Conservation (phyloP, 2,888 invertebrate species). For the Trisateles emortualis region DNA sequence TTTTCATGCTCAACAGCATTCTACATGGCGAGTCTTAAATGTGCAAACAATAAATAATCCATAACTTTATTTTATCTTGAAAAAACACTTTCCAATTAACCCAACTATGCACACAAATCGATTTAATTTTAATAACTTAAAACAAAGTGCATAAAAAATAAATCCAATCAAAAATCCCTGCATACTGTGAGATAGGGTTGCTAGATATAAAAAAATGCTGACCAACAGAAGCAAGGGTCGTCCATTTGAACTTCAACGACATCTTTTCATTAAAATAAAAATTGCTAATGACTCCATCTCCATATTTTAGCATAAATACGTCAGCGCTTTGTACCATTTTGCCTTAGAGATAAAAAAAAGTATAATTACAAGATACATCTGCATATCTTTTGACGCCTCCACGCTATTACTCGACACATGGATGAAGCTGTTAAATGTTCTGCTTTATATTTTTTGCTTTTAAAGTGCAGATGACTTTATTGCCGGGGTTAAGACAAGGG, state of each 20-base stretch:
- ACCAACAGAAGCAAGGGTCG: slow-evolving; percentile 62
- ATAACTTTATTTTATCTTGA: slow-evolving; percentile 12
- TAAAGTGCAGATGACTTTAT: slow-evolving; percentile 60
- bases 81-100: slow-evolving; percentile 30
- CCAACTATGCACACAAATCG: slow-evolving; percentile 1
- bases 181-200: slow-evolving; percentile 52
- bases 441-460: slow-evolving; percentile 61
- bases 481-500: slow-evolving; percentile 42
- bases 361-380: slow-evolving; percentile 75
- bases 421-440: slow-evolving; percentile 67
- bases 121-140: slow-evolving; percentile 22
- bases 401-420: slow-evolving; percentile 71
- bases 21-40: too few species aligned
- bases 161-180: slow-evolving; percentile 43
- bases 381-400: slow-evolving; percentile 76
- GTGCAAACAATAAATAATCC: neutral
- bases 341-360: slow-evolving; percentile 63
- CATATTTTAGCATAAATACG: slow-evolving; percentile 84
- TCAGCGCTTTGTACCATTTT: slow-evolving; percentile 72
- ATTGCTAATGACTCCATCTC: slow-evolving; percentile 83
- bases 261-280: slow-evolving; percentile 80
- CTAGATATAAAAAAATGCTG: slow-evolving; percentile 73
- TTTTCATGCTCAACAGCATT: too few species aligned
- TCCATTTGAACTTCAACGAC: slow-evolving; percentile 59
- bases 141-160: slow-evolving; percentile 39